These are phyloP conservation scores for Mylabris phalerata DNA, from an alignment of 1,140 invertebrate species.

Conservation along the genomic window DNA sequence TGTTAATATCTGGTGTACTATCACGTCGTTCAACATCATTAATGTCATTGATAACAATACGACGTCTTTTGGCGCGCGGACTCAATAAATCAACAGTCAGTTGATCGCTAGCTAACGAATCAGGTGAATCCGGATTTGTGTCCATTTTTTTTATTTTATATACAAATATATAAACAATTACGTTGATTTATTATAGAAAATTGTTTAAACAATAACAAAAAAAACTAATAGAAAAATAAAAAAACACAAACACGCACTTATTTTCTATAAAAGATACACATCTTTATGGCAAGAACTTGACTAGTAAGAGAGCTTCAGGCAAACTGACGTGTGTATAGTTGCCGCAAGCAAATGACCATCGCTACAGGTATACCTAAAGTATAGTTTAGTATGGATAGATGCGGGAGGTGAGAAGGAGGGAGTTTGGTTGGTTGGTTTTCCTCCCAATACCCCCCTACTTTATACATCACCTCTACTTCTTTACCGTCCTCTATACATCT, in stretches of 20 bases:
- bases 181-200: background rate
- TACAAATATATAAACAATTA: background rate
- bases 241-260: too few species aligned
- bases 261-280: conserved; percentile 6
- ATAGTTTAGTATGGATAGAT: background rate
- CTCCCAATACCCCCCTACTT: conserved; percentile 9
- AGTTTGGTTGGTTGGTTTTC: conserved; percentile 2
- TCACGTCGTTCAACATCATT: conserved; percentile 31
- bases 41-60: conserved; percentile 24
- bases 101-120: conserved; percentile 39
- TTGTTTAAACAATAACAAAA: too few species aligned
- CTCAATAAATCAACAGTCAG: conserved; percentile 37
- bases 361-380: background rate
- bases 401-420: conserved; percentile 11
- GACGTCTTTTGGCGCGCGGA: conserved; percentile 31
- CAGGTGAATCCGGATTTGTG: conserved; percentile 38
- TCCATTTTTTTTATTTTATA: conserved; percentile 25
- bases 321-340: conserved; percentile 34
- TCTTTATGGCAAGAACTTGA: conserved; percentile 31
- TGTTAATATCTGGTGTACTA: conserved; percentile 42
- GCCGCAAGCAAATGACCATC: conserved; percentile 36
- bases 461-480: too few species aligned
- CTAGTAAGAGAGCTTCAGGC: conserved; percentile 37
- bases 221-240: too few species aligned
- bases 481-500: too few species aligned